Evolutionary conservation across 2,113 vertebrate species (phyloP).

Genomic region (Myiozetetes cayanensis): DNA sequence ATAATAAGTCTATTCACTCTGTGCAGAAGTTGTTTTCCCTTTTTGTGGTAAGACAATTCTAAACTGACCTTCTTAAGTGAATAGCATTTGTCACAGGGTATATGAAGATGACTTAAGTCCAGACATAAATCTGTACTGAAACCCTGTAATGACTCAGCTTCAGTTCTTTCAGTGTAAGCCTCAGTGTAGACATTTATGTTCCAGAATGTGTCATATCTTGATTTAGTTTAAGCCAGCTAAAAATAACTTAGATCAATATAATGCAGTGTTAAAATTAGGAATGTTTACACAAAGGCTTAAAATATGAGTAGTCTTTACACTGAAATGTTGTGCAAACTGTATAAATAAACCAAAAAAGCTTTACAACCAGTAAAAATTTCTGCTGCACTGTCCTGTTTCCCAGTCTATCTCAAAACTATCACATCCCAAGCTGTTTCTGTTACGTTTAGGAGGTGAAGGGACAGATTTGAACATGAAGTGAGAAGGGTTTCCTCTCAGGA

Average conservation of each 20-base stretch:
- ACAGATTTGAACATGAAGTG: not conserved
- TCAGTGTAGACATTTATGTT: not conserved
- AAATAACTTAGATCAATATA: not conserved
- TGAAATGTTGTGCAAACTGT: not conserved
- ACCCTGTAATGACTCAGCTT: not conserved
- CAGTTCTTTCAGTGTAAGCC: not conserved
- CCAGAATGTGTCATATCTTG: not conserved
- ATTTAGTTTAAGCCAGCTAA: not conserved
- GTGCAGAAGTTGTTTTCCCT: not conserved
- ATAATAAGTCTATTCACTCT: not conserved
- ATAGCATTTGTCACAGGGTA: not conserved
- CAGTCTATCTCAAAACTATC: not conserved
- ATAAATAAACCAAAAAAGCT: not conserved
- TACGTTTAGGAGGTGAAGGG: not conserved
- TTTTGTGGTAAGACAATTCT: not conserved
- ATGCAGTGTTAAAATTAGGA: not conserved
- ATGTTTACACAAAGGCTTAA: not conserved
- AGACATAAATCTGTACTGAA: not conserved
- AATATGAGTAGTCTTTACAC: not conserved
- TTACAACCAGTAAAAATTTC: not conserved
- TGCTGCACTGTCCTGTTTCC: not conserved
- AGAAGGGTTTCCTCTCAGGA: not conserved
- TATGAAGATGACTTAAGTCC: not conserved
- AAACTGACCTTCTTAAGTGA: not conserved
- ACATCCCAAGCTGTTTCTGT: not conserved